These are phyloP conservation scores for Rutilus rutilus DNA, from an alignment of 2,113 vertebrate species.

Conservation along the genomic window DNA sequence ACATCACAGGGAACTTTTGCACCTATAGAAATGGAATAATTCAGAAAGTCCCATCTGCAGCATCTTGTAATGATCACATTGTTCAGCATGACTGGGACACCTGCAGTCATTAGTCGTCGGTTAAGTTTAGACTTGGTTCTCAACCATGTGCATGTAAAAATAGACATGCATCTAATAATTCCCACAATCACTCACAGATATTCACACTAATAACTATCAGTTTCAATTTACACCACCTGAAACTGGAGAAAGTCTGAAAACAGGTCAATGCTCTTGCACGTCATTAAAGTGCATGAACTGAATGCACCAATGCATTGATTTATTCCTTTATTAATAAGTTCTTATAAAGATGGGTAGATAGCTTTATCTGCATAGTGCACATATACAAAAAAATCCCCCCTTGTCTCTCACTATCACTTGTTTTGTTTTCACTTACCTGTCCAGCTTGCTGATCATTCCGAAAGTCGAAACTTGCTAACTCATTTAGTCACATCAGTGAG, in stretches of 20 bases:
- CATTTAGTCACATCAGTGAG: slow-evolving; percentile 57
- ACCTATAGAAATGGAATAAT: background rate
- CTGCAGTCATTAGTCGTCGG: background rate
- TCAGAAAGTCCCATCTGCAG: background rate
- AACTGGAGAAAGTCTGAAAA: slow-evolving; percentile 61
- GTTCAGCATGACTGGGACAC: background rate
- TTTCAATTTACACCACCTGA: slow-evolving; percentile 66
- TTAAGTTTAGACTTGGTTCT: slow-evolving; percentile 1
- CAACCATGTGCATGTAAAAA: background rate
- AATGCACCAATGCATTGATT: slow-evolving; percentile 55
- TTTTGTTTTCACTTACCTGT: slow-evolving; percentile 75
- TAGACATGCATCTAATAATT: background rate
- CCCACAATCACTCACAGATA: slow-evolving; percentile 52
- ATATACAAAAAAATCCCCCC: background rate
- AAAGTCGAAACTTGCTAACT: slow-evolving; percentile 65
- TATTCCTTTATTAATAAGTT: background rate
- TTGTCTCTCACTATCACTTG: slow-evolving; percentile 38
- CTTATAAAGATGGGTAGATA: background rate
- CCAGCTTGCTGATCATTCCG: slow-evolving; percentile 79
- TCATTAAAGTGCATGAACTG: background rate
- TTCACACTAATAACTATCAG: slow-evolving; percentile 62
- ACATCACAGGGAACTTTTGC: too few relatives aligned
- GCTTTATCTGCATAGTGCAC: background rate
- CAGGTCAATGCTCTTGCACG: background rate
- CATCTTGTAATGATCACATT: background rate